These are phyloP conservation scores for Lacerta bilineata DNA, from an alignment of 2,797 vertebrate genomes.

Conservation along the genomic window DNA sequence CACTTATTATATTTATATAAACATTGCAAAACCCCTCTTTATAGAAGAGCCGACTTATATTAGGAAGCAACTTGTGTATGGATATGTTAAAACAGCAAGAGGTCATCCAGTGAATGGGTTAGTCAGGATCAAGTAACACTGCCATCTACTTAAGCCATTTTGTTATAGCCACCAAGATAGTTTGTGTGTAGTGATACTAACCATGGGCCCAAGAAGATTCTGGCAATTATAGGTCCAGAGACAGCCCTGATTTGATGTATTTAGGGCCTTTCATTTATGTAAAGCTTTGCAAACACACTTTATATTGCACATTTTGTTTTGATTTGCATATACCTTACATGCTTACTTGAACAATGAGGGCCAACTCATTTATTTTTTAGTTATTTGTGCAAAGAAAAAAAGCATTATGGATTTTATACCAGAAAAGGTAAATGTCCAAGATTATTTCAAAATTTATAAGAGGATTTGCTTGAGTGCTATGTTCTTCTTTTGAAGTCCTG, in stretches of 20 bases:
- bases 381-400: not conserved
- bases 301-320: constrained; percentile 8
- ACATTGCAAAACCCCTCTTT: constrained; percentile 45
- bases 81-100: constrained; percentile 68
- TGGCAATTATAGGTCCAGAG: constrained; percentile 63
- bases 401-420: constrained; percentile 9
- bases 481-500: constrained; percentile 66
- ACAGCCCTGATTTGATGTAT: constrained; percentile 51
- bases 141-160: constrained; percentile 66
- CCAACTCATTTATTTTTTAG: not conserved
- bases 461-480: constrained; percentile 56
- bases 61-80: constrained; percentile 62
- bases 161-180: constrained; percentile 61
- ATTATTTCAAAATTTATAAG: constrained; percentile 63
- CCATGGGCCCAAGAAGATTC: constrained; percentile 70
- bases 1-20: constrained; percentile 37
- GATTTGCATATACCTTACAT: constrained; percentile 1
- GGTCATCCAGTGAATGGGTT: constrained; percentile 66
- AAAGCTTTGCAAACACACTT: constrained; percentile 1
- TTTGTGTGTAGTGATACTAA: constrained; percentile 67
- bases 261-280: constrained; percentile 22
- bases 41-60: constrained; percentile 44
- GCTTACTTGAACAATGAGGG: too few relatives aligned
- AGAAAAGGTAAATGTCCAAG: constrained; percentile 38
- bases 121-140: constrained; percentile 36